phyloP scores from a whole-genome alignment of 53 echinoderm and acorn worm genomes.

The Pentamera pediparva region DNA sequence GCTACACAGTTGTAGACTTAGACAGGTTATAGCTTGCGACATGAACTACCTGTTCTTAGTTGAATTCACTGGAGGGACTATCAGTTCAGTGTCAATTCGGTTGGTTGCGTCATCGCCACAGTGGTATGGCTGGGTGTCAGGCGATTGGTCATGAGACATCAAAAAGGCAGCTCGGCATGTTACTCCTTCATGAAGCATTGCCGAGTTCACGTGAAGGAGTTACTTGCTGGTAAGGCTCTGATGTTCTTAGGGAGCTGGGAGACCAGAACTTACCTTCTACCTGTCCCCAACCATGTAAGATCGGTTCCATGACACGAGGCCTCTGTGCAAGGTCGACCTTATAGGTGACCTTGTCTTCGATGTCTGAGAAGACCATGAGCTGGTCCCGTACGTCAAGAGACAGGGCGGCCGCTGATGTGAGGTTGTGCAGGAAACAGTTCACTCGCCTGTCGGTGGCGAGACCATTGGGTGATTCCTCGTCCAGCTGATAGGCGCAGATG shows the following conservation, averaged over 20 bases:
- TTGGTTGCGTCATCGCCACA: too few relatives aligned
- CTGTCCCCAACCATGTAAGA: slow-evolving; percentile 23
- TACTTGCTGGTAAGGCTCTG: too few relatives aligned
- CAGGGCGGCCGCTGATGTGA: slow-evolving; percentile 15
- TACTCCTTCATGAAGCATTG: too few relatives aligned
- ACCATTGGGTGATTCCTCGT: neutral
- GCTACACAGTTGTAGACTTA: too few relatives aligned
- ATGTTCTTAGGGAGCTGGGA: neutral
- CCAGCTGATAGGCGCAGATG: neutral
- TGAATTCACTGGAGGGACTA: too few relatives aligned
- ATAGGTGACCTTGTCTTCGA: slow-evolving; percentile 3
- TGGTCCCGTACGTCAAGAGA: slow-evolving; percentile 18
- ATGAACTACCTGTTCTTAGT: too few relatives aligned
- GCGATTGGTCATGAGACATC: too few relatives aligned
- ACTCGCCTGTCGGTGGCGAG: neutral
- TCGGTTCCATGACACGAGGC: neutral
- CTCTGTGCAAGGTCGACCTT: neutral
- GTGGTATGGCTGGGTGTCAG: too few relatives aligned
- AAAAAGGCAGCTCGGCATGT: too few relatives aligned
- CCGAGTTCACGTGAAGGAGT: too few relatives aligned
- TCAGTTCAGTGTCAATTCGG: too few relatives aligned
- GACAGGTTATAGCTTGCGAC: too few relatives aligned
- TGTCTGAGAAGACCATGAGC: slow-evolving; percentile 4
- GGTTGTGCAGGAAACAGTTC: slow-evolving; percentile 7
- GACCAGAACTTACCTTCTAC: slow-evolving; percentile 17